Evolutionary conservation across 1,140 invertebrate species (phyloP), one percentile per base, ranked within the genome.

Genomic region (Trichogramma pretiosum): DNA sequence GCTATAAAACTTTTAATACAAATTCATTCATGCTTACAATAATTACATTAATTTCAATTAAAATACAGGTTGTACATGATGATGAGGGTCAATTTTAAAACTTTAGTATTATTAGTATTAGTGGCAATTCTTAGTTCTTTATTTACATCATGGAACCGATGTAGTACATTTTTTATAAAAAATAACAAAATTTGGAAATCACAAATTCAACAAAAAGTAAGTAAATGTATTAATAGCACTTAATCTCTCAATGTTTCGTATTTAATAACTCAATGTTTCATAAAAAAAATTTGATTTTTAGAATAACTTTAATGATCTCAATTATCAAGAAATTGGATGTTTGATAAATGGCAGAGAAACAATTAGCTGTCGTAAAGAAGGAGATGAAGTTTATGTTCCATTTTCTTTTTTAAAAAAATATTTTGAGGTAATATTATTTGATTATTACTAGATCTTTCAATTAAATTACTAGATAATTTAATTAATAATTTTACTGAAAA

Each of bases 361-460:
- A 4, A 79, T 95, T 53, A 77, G 81, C 16, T 94, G 92, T 71
- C 78, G 82, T 36, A 83, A 84, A 53, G 87, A 92, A 67, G 81
- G 79, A n/a, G 82, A 83, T 58, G 89, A 94, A 74, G 83, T 96
- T 13, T 95, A 85, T 65, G 66, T 96, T 55, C 92, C 93, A 13
- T 96, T 96, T 72, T 86, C 85, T 17, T 95, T 96, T 67, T 77
- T 97, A 50, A 83, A 87, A 50, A 91, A 88, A 65, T 96, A 95
- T 73, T 97, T 94, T 77, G 92, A 96, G 77, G 86, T 93, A 60
- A 67, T 60, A 48, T 43, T 21, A 36, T 46, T 32, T 36, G 36
- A 26, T 42, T 14, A 34, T 32, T 19, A 47, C 24, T 36, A 43
- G n/a, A 43, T 35, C 10, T 42, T 49, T 18, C n/a, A n/a, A 17